Evolutionary conservation across 2,113 vertebrate species (phyloP).

Genomic region (Pantherophis guttatus): DNA sequence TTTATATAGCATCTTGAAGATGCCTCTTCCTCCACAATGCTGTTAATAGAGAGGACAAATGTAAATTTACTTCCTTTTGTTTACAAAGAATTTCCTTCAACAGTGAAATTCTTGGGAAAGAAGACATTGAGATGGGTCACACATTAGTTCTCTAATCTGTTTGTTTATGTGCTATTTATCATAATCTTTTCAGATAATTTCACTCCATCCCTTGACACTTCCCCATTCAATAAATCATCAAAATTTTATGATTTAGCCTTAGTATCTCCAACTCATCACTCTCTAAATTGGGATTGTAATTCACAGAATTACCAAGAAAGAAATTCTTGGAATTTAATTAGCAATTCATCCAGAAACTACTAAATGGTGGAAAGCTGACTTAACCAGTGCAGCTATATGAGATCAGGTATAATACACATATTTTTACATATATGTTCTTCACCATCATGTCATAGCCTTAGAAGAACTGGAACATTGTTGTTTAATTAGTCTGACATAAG

Average conservation of each 20-base stretch:
- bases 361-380: neutral
- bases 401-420: neutral
- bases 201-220: neutral
- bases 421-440: neutral
- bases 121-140: neutral
- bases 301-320: neutral
- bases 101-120: neutral
- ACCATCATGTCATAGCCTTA: neutral
- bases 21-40: neutral
- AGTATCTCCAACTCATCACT: neutral
- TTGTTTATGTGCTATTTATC: neutral
- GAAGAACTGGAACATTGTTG: neutral
- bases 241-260: neutral
- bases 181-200: neutral
- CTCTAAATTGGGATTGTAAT: neutral
- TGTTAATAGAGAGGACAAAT: neutral
- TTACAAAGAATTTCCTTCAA: neutral
- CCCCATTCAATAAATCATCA: neutral
- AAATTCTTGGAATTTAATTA: neutral
- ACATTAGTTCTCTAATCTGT: neutral
- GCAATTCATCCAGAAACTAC: neutral
- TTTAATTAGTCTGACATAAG: conserved; percentile 8
- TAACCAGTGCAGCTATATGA: neutral
- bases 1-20: neutral
- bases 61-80: neutral